phyloP scores from a whole-genome alignment of 2,888 invertebrate species.

The Eucriotettix oculatus region DNA sequence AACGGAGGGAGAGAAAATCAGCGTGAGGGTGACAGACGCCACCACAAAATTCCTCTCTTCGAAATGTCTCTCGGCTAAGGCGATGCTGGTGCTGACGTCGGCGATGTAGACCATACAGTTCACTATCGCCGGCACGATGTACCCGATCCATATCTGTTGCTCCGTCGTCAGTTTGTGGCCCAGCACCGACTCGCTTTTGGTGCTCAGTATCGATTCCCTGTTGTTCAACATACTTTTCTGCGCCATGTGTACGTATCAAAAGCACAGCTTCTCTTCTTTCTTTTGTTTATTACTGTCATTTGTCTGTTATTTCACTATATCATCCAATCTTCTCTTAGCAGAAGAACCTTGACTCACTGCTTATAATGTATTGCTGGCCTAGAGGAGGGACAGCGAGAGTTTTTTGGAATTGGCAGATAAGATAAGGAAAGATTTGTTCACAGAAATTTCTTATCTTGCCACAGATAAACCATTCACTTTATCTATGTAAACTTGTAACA shows the following conservation, averaged over 20 bases:
- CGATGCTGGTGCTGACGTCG: conserved; percentile 49
- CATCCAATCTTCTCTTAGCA: no score
- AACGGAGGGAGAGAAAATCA: conserved; percentile 37
- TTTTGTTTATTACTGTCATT: no score
- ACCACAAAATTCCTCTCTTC: not conserved
- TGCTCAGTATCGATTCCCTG: not conserved
- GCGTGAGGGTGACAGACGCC: conserved; percentile 28
- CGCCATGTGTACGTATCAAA: not conserved
- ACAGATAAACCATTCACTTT: no score
- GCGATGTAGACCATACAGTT: conserved; percentile 46
- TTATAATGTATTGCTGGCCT: no score
- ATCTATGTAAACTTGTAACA: no score
- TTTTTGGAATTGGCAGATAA: no score
- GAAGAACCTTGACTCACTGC: no score
- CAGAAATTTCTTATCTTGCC: no score
- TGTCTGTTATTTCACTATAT: no score
- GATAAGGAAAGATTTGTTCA: no score
- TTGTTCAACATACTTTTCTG: not conserved
- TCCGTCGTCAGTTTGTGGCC: conserved; percentile 16
- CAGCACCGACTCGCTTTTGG: not conserved
- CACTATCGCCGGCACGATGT: conserved; percentile 36
- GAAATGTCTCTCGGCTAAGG: conserved; percentile 42
- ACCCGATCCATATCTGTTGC: conserved; percentile 32
- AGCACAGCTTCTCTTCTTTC: no score
- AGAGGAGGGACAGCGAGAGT: no score